These are phyloP conservation scores for Clangula hyemalis DNA, from an alignment of 2,797 vertebrate genomes.

Conservation along the genomic window DNA sequence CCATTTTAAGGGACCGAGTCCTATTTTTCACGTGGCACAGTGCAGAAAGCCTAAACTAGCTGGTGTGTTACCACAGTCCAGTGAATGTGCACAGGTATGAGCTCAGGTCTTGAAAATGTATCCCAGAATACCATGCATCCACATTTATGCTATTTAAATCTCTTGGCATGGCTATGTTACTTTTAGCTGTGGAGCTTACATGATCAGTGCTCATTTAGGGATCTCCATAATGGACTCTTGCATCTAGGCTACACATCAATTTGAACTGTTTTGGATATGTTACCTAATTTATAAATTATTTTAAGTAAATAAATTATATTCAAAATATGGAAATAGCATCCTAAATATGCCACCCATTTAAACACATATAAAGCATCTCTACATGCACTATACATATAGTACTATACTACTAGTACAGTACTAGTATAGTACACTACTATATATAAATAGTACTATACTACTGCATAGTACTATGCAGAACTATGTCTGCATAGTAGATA, in stretches of 20 bases:
- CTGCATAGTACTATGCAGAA: too few relatives aligned
- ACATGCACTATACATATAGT: too few relatives aligned
- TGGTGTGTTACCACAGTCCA: not conserved
- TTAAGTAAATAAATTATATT: not conserved
- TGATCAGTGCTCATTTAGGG: not conserved
- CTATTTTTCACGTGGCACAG: not conserved
- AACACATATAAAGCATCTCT: not conserved
- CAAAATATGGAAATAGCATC: not conserved
- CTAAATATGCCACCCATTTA: not conserved
- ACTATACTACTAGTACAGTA: too few relatives aligned
- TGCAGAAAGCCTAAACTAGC: not conserved
- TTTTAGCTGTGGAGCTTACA: not conserved
- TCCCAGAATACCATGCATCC: not conserved
- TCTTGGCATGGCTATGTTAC: not conserved
- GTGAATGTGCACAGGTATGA: not conserved
- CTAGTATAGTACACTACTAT: too few relatives aligned
- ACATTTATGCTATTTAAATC: not conserved
- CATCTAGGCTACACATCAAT: not conserved
- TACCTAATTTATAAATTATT: not conserved
- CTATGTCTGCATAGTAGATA: not conserved
- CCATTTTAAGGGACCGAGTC: not conserved
- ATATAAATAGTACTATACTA: too few relatives aligned
- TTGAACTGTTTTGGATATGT: not conserved
- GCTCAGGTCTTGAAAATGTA: not conserved
- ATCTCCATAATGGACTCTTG: not conserved